These are phyloP conservation scores for Styela clava DNA, from an alignment of 23 tunicate species.

Conservation along the genomic window DNA sequence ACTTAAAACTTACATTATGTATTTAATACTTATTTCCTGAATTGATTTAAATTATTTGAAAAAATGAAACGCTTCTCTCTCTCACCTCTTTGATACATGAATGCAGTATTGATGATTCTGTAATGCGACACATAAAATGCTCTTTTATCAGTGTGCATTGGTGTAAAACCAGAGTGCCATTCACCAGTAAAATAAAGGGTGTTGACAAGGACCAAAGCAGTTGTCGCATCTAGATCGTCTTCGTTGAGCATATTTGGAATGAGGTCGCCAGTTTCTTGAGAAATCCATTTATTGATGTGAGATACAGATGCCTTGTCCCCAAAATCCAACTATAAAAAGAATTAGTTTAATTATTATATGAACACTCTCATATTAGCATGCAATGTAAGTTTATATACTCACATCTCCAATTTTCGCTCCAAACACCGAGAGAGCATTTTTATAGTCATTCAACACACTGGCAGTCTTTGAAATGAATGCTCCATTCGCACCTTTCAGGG, in stretches of 20 bases:
- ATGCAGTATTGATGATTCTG: constrained; percentile 65
- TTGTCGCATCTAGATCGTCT: constrained; percentile 29
- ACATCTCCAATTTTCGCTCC: constrained; percentile 71
- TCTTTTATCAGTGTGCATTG: constrained; percentile 51
- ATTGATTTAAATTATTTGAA: no score
- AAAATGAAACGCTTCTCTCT: no score
- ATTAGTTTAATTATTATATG: background rate
- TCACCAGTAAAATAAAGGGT: constrained; percentile 79
- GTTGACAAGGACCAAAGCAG: constrained; percentile 60
- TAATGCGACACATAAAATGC: constrained; percentile 74
- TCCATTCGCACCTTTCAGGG: constrained; percentile 70
- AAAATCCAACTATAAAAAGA: constrained; percentile 20
- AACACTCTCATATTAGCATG: background rate
- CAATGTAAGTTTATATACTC: background rate
- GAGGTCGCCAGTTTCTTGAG: constrained; percentile 47
- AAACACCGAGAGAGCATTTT: constrained; percentile 80
- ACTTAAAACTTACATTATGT: no score
- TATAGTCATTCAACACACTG: constrained; percentile 58
- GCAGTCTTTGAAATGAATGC: constrained; percentile 55
- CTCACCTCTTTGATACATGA: constrained; percentile 96
- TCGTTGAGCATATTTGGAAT: constrained; percentile 35
- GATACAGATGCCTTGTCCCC: constrained; percentile 13
- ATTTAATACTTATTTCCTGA: no score
- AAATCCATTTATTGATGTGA: constrained; percentile 60
- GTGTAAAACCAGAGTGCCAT: constrained; percentile 82